Evolutionary conservation across 2,113 vertebrate species (phyloP), one percentile per base, ranked within the genome.

Genomic region (Channa maculata): DNA sequence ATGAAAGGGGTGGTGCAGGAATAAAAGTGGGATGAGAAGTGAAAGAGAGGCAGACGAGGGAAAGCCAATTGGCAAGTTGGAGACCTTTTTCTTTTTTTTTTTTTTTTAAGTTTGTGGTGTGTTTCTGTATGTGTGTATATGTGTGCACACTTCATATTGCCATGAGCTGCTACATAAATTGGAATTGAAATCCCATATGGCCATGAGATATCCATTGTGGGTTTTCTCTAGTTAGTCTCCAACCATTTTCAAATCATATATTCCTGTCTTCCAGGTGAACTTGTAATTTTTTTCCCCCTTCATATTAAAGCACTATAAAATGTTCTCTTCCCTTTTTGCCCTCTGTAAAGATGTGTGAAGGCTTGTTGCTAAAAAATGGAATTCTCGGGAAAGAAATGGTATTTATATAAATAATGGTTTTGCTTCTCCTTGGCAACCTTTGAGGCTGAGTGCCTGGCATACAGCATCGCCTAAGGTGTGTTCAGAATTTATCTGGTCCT

Each of bases 401-500:
- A 51, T 86, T 89, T 75, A 68, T 58, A 63, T 87, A 75, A 88
- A 82, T 86, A 90, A 88, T 88, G 64, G 44, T 80, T 69, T 57
- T 49, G 39, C 45, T 76, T 76, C 43, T 85, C 49, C 55, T 71
- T 74, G 59, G 79, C 68, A 90, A 77, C 80, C 83, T 74, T 86
- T 45, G 41, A 66, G 71, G 65, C 77, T 46, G 71, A 78, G 57
- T 60, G 71, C 64, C 72, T 86, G 80, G 75, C 58, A 72, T 38
- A 60, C 37, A 46, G 38, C 70, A 59, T 50, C 71, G 67, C 54
- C 62, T 57, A 38, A 75, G 71, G 77, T 81, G 79, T 78, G 76
- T 62, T 91, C 58, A 78, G 62, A 87, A 93, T 91, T 76, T 79
- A 92, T 91, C 90, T 88, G 70, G 77, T 83, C 86, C 78, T 33